Evolutionary conservation across 2,888 invertebrate genomes (phyloP), one percentile per base, ranked within the genome.

Genomic region (Psococerastis gibbosa): DNA sequence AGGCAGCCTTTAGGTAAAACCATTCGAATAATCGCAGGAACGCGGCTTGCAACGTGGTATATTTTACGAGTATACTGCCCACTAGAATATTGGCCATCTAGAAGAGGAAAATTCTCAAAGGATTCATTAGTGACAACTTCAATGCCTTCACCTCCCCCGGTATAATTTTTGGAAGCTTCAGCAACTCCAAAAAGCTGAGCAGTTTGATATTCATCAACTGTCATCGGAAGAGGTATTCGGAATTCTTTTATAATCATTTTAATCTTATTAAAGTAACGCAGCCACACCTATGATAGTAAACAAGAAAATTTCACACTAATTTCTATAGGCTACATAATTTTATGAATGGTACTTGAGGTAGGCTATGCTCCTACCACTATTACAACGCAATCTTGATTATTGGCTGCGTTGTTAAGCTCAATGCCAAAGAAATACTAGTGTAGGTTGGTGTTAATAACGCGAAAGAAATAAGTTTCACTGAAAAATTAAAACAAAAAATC

Each of bases 11-110:
- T 68, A 1, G 71, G 71, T 15, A 65, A 65, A 44, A 72, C 52
- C 46, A 62, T 55, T 35, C 66, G 56, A 35, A 70, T 61, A 49
- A 65, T 62, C n/a, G 55, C 52, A 27, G 71, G 71, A 41, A 73
- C 70, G 61, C 70, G 68, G 50, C 64, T 65, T 34, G 61, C 60
- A 52, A 70, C 54, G 52, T 73, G 71, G 55, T 74, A 75, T 41
- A 72, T 68, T 57, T 75, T 73, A 53, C 71, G 66, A 18, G 73
- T 75, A 56, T 67, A 73, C 55, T 75, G 73, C 18, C 73, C 73
- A 45, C 57, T 58, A 35, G 53, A 60, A 52, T 61, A 71, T 46
- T 58, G 54, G 46, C 58, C 54, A 22, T 63, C 65, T 42, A 61
- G 59, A 20, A 63, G 55, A 17, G 62, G 65, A 44, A 55, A 52